phyloP scores from a whole-genome alignment of 2,113 vertebrate genomes.

The Malurus cyaneus region DNA sequence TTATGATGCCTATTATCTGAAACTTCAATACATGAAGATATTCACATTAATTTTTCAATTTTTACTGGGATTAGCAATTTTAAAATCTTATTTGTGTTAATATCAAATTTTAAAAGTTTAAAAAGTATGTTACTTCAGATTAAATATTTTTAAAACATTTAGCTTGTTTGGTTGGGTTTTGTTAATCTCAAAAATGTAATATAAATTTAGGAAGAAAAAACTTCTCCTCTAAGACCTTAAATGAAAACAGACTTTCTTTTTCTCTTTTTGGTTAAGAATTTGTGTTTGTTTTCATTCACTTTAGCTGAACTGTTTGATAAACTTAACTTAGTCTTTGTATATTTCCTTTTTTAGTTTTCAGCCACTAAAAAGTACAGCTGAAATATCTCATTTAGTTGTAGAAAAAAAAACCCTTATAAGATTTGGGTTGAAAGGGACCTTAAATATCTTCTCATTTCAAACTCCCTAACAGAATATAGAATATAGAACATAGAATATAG shows the following conservation, averaged over 20 bases:
- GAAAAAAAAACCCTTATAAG: too few species aligned
- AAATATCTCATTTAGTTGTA: not conserved
- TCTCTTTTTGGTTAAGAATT: not conserved
- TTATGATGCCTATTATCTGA: not conserved
- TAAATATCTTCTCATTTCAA: not conserved
- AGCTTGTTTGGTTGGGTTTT: not conserved
- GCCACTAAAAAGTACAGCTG: not conserved
- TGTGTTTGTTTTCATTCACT: not conserved
- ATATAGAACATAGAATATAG: too few species aligned
- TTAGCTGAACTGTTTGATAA: not conserved
- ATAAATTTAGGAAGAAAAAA: not conserved
- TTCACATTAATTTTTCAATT: not conserved
- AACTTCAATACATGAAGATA: not conserved
- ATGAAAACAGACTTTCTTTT: not conserved
- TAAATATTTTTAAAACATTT: not conserved
- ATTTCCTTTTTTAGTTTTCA: not conserved
- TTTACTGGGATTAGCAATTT: not conserved
- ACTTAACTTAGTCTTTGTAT: not conserved
- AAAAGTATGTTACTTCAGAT: not conserved
- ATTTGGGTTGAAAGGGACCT: not conserved
- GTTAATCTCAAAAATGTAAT: not conserved
- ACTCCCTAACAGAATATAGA: not conserved
- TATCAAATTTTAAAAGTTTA: not conserved
- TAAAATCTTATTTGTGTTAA: not conserved
- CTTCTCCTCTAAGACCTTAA: not conserved